Conservation (phyloP, 2,888 invertebrate genomes). For the Mycogona germanica region DNA sequence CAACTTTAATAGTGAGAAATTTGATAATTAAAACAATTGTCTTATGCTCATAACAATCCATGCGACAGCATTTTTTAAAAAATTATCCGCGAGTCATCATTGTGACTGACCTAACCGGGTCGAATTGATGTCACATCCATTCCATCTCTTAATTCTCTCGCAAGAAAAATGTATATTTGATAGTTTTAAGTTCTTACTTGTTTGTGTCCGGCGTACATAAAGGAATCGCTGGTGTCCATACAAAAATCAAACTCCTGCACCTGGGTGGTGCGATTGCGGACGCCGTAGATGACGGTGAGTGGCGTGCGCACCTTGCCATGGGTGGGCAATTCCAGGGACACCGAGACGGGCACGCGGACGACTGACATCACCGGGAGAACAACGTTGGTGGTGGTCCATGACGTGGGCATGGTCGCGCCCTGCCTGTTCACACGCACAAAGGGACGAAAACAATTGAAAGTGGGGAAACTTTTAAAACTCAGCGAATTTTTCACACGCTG, state of each 20-base stretch:
- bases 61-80: too few relatives aligned
- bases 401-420: too few relatives aligned
- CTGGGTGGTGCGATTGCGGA: conserved; percentile 56
- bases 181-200: conserved; percentile 45
- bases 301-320: conserved; percentile 56
- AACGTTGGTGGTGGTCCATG: conserved; percentile 29
- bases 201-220: conserved; percentile 92
- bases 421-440: too few relatives aligned
- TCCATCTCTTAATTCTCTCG: too few relatives aligned
- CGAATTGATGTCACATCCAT: too few relatives aligned
- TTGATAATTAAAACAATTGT: too few relatives aligned
- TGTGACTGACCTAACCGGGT: background rate
- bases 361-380: conserved; percentile 32
- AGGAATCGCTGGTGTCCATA: conserved; percentile 75
- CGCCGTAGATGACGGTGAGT: conserved; percentile 52
- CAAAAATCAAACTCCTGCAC: conserved; percentile 58
- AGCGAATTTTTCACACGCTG: too few relatives aligned
- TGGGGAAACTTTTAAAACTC: too few relatives aligned
- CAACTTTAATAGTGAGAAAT: too few relatives aligned
- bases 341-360: conserved; percentile 32
- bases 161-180: background rate
- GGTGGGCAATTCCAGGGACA: conserved; percentile 44
- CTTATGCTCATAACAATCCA: too few relatives aligned
- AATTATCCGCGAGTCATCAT: too few relatives aligned
- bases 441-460: too few relatives aligned